A percentile compares a stretch with the other conserved stretches of the same genome.
These are phyloP conservation scores for Spea bombifrons DNA, from an alignment of 2,113 vertebrate genomes.

Conservation along the genomic window DNA sequence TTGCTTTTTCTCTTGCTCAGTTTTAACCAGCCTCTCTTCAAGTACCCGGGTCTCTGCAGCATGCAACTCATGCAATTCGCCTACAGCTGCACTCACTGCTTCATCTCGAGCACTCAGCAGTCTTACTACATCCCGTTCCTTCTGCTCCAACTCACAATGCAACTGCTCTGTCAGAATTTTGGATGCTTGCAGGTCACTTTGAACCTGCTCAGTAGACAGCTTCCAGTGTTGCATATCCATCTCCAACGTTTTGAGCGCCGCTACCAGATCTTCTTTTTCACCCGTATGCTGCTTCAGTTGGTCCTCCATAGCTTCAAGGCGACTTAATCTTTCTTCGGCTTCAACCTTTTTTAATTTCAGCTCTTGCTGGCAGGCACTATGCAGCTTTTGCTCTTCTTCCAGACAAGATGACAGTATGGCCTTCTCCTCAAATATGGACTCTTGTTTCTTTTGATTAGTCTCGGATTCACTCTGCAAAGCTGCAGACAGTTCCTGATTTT, in stretches of 20 bases:
- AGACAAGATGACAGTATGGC: conserved; percentile 61
- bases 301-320: conserved; percentile 67
- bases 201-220: conserved; percentile 79
- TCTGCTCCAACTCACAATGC: conserved; percentile 74
- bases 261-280: conserved; percentile 62
- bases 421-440: conserved; percentile 68
- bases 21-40: conserved; percentile 64
- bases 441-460: conserved; percentile 59
- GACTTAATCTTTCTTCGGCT: conserved; percentile 63
- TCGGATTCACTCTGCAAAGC: conserved; percentile 65
- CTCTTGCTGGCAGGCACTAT: conserved; percentile 57
- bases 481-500: conserved; percentile 66
- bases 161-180: conserved; percentile 74
- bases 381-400: conserved; percentile 60
- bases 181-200: conserved; percentile 81
- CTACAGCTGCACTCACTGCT: conserved; percentile 71
- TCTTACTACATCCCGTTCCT: conserved; percentile 81
- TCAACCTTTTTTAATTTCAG: conserved; percentile 67
- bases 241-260: conserved; percentile 70
- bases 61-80: conserved; percentile 68
- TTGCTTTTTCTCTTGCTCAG: conserved; percentile 73
- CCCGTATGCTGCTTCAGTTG: conserved; percentile 68
- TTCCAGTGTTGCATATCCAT: conserved; percentile 71
- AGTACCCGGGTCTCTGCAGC: conserved; percentile 76
- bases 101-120: conserved; percentile 84